These are phyloP conservation scores for Melanostigma gelatinosum DNA, from an alignment of 2,113 vertebrate genomes.

Conservation along the genomic window DNA sequence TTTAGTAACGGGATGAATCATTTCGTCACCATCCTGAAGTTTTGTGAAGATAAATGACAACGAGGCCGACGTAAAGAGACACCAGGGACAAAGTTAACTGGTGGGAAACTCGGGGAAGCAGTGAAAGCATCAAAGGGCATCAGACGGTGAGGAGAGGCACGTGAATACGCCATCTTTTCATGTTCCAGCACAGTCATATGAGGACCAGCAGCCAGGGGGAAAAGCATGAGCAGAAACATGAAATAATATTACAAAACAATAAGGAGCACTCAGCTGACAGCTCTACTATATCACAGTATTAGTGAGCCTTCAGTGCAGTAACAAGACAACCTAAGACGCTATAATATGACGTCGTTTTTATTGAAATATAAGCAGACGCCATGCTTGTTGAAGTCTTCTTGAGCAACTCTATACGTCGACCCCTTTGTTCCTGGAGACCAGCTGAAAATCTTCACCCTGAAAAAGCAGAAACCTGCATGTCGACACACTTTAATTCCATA, in stretches of 20 bases:
- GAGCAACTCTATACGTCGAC: background rate
- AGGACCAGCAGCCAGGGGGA: background rate
- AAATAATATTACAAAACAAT: background rate
- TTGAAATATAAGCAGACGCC: background rate
- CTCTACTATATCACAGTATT: background rate
- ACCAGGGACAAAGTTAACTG: background rate
- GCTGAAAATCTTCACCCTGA: background rate
- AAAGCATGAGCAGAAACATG: background rate
- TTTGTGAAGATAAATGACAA: background rate
- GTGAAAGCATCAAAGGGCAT: background rate
- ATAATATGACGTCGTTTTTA: background rate
- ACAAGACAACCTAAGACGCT: background rate
- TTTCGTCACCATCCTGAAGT: background rate
- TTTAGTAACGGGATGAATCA: constrained; percentile 13
- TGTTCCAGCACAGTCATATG: background rate
- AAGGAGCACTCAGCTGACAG: background rate
- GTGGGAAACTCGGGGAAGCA: background rate
- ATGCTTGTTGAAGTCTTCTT: background rate
- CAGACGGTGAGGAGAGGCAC: background rate
- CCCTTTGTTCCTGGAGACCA: background rate
- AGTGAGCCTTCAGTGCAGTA: background rate
- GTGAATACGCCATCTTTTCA: background rate
- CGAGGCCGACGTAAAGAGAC: background rate
- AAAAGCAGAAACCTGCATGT: background rate
- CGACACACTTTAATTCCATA: background rate